Evolutionary conservation across 2,888 invertebrate species (phyloP).

Genomic region (Vandiemenella viatica): DNA sequence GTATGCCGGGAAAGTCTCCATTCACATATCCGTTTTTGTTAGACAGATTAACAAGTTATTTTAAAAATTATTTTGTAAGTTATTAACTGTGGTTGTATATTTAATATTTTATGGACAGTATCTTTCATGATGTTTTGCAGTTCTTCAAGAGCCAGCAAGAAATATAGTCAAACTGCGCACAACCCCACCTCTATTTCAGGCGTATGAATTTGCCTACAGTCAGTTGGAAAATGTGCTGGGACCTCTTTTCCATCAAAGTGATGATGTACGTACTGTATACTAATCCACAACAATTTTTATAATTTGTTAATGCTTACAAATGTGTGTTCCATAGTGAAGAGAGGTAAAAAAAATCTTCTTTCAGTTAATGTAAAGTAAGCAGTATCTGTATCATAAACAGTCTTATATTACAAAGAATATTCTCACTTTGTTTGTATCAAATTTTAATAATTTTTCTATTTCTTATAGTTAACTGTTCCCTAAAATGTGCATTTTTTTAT

Average conservation of each 20-base stretch:
- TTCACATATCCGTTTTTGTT: too few relatives aligned
- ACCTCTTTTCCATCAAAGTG: constrained; percentile 67
- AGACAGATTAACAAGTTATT: too few relatives aligned
- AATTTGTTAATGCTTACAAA: background rate
- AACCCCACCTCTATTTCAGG: constrained; percentile 59
- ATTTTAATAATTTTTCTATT: too few relatives aligned
- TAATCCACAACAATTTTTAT: background rate
- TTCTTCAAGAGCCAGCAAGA: constrained; percentile 43
- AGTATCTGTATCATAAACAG: background rate
- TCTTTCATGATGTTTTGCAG: constrained; percentile 27
- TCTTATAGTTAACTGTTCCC: too few relatives aligned
- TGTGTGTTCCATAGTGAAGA: background rate
- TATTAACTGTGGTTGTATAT: too few relatives aligned
- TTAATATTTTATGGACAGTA: too few relatives aligned
- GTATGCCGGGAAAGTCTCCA: too few relatives aligned
- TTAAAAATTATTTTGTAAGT: background rate
- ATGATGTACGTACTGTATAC: constrained; percentile 41
- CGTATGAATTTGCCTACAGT: constrained; percentile 62
- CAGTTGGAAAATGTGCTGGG: constrained; percentile 56
- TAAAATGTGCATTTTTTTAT: too few relatives aligned
- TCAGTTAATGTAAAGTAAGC: background rate
- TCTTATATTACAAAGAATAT: too few relatives aligned
- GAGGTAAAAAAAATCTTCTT: background rate
- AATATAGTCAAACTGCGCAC: constrained; percentile 57
- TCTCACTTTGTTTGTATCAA: too few relatives aligned